These are phyloP conservation scores for Rhodinocichla rosea DNA, from an alignment of 2,113 vertebrate species.

Conservation along the genomic window DNA sequence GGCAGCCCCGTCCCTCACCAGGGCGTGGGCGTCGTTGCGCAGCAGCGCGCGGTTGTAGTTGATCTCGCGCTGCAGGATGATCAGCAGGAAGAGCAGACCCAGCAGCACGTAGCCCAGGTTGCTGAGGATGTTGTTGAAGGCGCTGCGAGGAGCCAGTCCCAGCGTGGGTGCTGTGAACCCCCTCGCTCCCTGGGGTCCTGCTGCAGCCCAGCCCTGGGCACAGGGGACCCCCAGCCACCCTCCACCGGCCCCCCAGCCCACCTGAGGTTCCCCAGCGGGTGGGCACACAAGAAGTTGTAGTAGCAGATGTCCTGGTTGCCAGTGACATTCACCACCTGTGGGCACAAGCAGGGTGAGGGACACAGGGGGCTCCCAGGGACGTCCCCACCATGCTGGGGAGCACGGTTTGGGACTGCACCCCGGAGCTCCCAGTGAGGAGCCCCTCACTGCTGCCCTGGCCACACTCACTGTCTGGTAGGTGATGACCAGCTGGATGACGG, in stretches of 20 bases:
- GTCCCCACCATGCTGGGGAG: neutral
- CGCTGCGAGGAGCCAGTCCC: neutral
- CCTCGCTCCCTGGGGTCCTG: fast-evolving
- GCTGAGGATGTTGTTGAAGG: conserved; percentile 96
- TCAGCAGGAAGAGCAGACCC: conserved; percentile 92
- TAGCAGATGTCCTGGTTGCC: conserved; percentile 99
- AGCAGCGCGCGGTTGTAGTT: conserved; percentile 84
- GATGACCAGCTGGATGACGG: conserved; percentile 95
- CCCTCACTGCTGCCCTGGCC: neutral
- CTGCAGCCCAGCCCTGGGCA: neutral
- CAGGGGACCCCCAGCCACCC: neutral
- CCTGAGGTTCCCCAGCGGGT: conserved; percentile 93
- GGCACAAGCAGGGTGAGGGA: neutral
- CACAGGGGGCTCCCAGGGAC: neutral
- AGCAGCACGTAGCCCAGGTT: conserved; percentile 95
- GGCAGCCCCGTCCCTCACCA: conserved; percentile 68
- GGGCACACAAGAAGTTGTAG: conserved; percentile 97
- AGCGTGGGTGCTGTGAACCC: fast-evolving
- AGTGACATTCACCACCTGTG: conserved; percentile 91
- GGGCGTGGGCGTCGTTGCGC: conserved; percentile 77
- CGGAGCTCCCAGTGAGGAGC: neutral
- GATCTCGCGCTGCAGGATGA: conserved; percentile 90
- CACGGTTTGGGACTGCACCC: fast-evolving
- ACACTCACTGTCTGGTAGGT: conserved; percentile 92
- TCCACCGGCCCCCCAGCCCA: neutral